Evolutionary conservation across 2,113 vertebrate genomes (phyloP), one percentile per base, ranked within the genome.

Genomic region (Bucco capensis): DNA sequence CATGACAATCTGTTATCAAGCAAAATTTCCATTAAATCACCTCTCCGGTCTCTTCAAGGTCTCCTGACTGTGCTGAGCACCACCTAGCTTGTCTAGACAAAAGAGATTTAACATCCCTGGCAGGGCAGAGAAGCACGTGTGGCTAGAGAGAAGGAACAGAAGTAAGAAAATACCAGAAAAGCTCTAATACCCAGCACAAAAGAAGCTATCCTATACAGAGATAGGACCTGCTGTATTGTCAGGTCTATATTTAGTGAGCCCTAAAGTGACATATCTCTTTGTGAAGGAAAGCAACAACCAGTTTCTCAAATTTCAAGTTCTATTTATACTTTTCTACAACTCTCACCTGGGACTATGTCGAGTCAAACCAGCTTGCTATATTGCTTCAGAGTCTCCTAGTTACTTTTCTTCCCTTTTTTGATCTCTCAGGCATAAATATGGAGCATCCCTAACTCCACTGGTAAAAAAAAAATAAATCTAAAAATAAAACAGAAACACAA

Each of bases 401-500:
- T 38, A 67, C 14, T 75, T 80, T 88, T 83, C 18, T 77, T 30
- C 12, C 9, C 21, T 24, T 75, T 61, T 84, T 74, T 60, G 3
- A 64, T 86, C 8, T 86, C 31, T 78, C 30, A 62, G 40, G 49
- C 54, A 86, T 33, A 86, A 84, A 70, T 62, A 83, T 31, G 15
- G 42, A 86, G 11, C 58, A 54, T 21, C 38, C 30, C 5, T 58
- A 79, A 86, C 7, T 22, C 14, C 66, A 79, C 33, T 24, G 33
- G 22, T 38, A 12, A 81, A 83, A 74, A 84, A 54, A 2, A 53
- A 16, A 70, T 51, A 53, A 30, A 30, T 53, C 47, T 72, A 86
- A 88, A 96, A 91, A 74, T 84, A 71, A 72, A 91, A 31, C 22
- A 88, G 46, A 73, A 94, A 77, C 28, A 51, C 12, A 76, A 37